Evolutionary conservation across 2,113 vertebrate genomes (phyloP).

Genomic region (Cygnus atratus): DNA sequence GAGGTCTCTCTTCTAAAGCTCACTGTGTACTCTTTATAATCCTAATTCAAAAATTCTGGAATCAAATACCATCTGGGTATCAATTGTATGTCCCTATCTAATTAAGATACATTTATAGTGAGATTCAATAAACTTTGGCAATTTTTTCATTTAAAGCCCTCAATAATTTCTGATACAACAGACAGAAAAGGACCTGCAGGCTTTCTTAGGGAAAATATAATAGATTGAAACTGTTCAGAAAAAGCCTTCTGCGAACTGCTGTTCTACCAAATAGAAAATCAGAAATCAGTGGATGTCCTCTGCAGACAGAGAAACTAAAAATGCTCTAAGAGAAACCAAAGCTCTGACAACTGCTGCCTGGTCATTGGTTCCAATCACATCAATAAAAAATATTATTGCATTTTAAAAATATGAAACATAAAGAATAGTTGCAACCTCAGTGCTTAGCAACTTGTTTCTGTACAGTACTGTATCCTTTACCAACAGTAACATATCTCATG

Average conservation of each 20-base stretch:
- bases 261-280: conserved; percentile 4
- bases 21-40: background rate
- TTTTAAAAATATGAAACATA: background rate
- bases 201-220: background rate
- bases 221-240: background rate
- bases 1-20: background rate
- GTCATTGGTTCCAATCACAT: background rate
- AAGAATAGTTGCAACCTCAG: background rate
- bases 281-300: conserved; percentile 1
- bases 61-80: background rate
- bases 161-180: background rate
- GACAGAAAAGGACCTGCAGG: background rate
- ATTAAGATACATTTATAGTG: background rate
- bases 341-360: background rate
- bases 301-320: background rate
- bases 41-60: conserved; percentile 2
- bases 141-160: background rate
- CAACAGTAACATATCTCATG: background rate
- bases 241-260: conserved; percentile 3
- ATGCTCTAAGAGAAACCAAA: background rate
- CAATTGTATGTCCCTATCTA: background rate
- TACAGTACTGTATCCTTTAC: background rate
- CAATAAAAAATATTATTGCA: background rate
- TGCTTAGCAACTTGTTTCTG: background rate
- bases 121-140: background rate